phyloP scores from a whole-genome alignment of 2,888 invertebrate species.

The Odontomyia ornata region DNA sequence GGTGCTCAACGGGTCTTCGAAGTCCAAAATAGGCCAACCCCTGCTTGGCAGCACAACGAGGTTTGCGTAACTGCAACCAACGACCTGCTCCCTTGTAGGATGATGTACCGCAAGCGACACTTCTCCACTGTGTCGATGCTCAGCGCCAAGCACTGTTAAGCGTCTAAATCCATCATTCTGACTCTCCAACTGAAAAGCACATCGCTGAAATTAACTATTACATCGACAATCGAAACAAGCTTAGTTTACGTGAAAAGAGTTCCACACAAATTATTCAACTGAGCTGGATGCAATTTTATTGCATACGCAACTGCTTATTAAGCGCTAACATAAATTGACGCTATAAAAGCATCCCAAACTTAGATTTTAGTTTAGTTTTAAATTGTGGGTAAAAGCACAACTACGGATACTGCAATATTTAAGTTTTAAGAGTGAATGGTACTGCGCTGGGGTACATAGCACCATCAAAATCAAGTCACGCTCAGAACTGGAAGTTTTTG shows the following conservation, averaged over 20 bases:
- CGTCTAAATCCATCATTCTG: constrained; percentile 66
- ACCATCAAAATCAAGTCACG: too few relatives aligned
- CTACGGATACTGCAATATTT: too few relatives aligned
- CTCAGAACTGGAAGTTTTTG: too few relatives aligned
- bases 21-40: constrained; percentile 46
- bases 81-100: constrained; percentile 53
- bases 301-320: too few relatives aligned
- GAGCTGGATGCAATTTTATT: not conserved
- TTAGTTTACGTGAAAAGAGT: not conserved
- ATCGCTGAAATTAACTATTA: not conserved
- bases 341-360: too few relatives aligned
- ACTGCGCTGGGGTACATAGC: too few relatives aligned
- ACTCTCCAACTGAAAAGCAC: constrained; percentile 58
- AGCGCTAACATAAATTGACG: too few relatives aligned
- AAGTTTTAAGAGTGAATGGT: too few relatives aligned
- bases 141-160: constrained; percentile 69
- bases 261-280: not conserved
- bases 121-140: constrained; percentile 66
- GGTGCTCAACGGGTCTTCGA: constrained; percentile 20
- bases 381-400: too few relatives aligned
- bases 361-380: too few relatives aligned
- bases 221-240: too few relatives aligned
- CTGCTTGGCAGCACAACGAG: constrained; percentile 59
- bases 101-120: constrained; percentile 62
- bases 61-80: constrained; percentile 57